phyloP scores from a whole-genome alignment of 2,113 vertebrate species.

The Poeciliopsis turrubarensis region DNA sequence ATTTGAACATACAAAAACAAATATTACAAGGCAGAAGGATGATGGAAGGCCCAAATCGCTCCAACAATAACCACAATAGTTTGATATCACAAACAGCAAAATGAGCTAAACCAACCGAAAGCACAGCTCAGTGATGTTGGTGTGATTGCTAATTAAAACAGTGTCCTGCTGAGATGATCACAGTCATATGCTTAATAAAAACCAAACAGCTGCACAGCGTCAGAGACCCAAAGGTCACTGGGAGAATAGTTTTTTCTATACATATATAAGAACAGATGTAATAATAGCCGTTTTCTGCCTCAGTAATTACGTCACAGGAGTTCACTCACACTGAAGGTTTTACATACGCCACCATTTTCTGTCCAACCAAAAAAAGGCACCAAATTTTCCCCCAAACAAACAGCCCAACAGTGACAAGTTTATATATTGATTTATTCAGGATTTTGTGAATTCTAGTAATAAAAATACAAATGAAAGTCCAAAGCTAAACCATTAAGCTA shows the following conservation, averaged over 20 bases:
- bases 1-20: constrained; percentile 71
- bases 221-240: constrained; percentile 28
- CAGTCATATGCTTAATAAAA: constrained; percentile 33
- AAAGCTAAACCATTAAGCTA: not conserved
- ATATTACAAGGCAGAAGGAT: constrained; percentile 65
- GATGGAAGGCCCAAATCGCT: constrained; percentile 57
- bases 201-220: constrained; percentile 31
- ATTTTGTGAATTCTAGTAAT: not conserved
- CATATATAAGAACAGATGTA: constrained; percentile 30
- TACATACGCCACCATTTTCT: constrained; percentile 10
- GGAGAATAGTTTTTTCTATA: constrained; percentile 3
- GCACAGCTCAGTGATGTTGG: not conserved
- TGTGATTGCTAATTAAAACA: constrained; percentile 18
- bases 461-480: not conserved
- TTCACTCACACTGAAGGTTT: constrained; percentile 48
- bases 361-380: not conserved
- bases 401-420: not conserved
- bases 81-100: constrained; percentile 23
- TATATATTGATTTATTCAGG: not conserved
- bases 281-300: constrained; percentile 37
- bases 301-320: constrained; percentile 55
- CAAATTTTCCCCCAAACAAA: not conserved
- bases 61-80: constrained; percentile 47
- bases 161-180: constrained; percentile 48
- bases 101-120: constrained; percentile 19